A percentile compares a stretch with the other conserved stretches of the same genome.
Evolutionary conservation across 2,113 vertebrate genomes (phyloP).

Genomic region (Apus apus): DNA sequence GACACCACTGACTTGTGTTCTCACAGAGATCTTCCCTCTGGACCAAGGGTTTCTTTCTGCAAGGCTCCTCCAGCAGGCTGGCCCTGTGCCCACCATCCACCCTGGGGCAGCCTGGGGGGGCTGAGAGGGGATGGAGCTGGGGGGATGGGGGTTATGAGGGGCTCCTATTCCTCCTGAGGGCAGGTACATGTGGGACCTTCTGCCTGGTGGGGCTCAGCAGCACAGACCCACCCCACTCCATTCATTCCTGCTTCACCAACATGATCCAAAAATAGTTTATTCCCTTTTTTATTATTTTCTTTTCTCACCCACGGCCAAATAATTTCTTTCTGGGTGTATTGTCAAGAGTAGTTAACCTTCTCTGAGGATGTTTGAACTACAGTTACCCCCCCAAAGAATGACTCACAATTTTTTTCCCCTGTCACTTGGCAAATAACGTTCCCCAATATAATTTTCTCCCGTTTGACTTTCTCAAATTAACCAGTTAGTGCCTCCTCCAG

Average conservation of each 20-base stretch:
- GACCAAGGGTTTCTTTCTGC: neutral
- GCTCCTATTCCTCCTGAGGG: too few relatives aligned
- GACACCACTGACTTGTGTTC: neutral
- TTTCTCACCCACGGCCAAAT: slow-evolving; percentile 4
- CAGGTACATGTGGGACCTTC: neutral
- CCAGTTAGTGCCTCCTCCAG: neutral
- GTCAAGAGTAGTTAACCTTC: slow-evolving; percentile 36
- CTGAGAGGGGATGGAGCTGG: neutral
- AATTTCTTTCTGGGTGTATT: slow-evolving; percentile 38
- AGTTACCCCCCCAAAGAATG: slow-evolving; percentile 20
- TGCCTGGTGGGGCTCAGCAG: neutral
- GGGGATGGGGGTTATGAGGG: too few relatives aligned
- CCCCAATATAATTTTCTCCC: neutral
- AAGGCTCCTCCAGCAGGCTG: neutral
- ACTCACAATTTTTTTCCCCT: neutral
- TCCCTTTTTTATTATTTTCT: neutral
- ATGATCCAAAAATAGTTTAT: slow-evolving; percentile 3
- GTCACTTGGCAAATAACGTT: neutral
- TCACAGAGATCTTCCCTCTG: neutral
- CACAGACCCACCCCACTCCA: rapidly evolving
- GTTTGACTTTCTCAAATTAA: neutral
- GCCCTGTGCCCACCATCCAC: neutral
- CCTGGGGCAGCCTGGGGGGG: neutral
- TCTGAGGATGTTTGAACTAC: slow-evolving; percentile 22
- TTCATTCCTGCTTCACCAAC: neutral